Percentiles rank a stretch among this genome's conserved stretches.
Evolutionary conservation across 2,888 invertebrate genomes (phyloP).

Genomic region (Ceramica pisi): DNA sequence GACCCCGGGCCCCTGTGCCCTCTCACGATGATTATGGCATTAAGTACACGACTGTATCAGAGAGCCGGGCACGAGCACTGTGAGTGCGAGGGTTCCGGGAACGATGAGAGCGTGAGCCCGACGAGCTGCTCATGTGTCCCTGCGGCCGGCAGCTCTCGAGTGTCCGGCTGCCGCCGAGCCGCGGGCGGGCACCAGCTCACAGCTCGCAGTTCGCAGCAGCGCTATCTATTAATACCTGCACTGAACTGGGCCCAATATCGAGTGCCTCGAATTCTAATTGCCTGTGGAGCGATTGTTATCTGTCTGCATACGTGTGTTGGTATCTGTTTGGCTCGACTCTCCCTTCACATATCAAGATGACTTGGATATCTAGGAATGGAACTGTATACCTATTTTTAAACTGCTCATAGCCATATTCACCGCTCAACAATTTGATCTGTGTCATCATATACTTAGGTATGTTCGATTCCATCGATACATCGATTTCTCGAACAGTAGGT

Average conservation of each 20-base stretch:
- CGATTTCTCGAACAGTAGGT: not conserved
- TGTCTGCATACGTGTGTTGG: conserved; percentile 14
- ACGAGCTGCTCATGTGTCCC: too few relatives aligned
- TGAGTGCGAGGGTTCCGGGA: conserved; percentile 39
- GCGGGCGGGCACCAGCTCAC: not conserved
- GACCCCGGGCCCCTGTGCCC: not conserved
- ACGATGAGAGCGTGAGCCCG: conserved; percentile 45
- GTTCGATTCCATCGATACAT: too few relatives aligned
- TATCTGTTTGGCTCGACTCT: conserved; percentile 15
- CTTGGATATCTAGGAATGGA: conserved; percentile 1
- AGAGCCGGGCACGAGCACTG: conserved; percentile 8
- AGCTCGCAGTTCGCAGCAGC: conserved; percentile 2
- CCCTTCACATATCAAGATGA: conserved; percentile 9
- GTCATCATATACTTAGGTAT: too few relatives aligned
- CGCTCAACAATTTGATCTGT: not conserved
- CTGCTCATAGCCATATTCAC: not conserved
- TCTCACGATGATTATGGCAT: conserved; percentile 6
- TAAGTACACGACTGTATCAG: conserved; percentile 5
- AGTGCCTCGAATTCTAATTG: conserved; percentile 38
- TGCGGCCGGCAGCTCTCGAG: not conserved
- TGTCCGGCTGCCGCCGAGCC: too few relatives aligned
- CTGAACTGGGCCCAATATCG: conserved; percentile 17
- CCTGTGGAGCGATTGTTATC: conserved; percentile 16
- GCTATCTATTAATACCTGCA: conserved; percentile 23
- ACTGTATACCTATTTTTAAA: conserved; percentile 22